phyloP scores from a whole-genome alignment of 2,888 invertebrate genomes.

The Luffia ferchaultella region DNA sequence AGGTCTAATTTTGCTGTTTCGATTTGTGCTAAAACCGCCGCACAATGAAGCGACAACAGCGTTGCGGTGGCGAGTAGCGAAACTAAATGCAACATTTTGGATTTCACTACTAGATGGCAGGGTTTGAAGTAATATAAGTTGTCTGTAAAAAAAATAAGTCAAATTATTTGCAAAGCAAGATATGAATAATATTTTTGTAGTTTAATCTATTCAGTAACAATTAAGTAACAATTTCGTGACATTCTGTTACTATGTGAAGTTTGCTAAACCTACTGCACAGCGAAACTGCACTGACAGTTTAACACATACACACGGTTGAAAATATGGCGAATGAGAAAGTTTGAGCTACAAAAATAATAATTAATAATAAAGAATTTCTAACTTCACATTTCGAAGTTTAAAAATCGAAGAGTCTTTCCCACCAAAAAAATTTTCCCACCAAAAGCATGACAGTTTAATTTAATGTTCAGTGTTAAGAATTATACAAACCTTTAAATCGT shows the following conservation, averaged over 20 bases:
- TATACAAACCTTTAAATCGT: no score
- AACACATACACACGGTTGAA: no score
- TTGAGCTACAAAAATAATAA: no score
- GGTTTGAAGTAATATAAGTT: constrained; percentile 11
- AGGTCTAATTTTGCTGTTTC: constrained; percentile 29
- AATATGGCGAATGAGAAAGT: no score
- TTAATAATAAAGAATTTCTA: no score
- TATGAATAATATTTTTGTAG: background rate
- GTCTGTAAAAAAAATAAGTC: background rate
- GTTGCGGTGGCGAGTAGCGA: constrained; percentile 43
- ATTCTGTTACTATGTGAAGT: background rate
- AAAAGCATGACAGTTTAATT: no score
- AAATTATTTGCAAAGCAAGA: background rate
- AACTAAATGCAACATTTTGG: constrained; percentile 41
- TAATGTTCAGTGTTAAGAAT: no score
- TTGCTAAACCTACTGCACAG: background rate
- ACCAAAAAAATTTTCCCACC: no score
- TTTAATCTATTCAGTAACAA: background rate
- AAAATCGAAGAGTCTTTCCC: no score
- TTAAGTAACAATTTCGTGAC: background rate
- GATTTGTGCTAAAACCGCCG: constrained; percentile 28
- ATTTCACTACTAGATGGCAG: constrained; percentile 33
- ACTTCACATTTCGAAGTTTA: no score
- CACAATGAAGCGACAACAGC: constrained; percentile 39
- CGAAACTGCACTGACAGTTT: no score